Percentiles rank a stretch among this genome's conserved stretches.
Evolutionary conservation across 2,113 vertebrate genomes (phyloP).

Genomic region (Calypte anna): DNA sequence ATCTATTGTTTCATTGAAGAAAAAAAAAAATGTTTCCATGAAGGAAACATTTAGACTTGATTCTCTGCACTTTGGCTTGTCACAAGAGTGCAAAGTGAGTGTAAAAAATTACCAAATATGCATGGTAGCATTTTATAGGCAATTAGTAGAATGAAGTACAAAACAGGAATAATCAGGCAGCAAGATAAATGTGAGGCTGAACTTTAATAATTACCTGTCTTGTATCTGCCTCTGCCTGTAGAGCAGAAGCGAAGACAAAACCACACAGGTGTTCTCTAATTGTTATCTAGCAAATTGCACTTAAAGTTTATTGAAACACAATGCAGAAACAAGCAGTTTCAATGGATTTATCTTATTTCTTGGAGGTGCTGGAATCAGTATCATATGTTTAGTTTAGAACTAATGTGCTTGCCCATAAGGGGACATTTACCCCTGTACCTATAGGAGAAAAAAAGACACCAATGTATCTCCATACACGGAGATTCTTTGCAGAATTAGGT

Average conservation of each 20-base stretch:
- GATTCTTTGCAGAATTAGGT: neutral
- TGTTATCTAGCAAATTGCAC: neutral
- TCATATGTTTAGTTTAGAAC: neutral
- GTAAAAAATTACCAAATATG: neutral
- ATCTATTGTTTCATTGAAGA: too few relatives aligned
- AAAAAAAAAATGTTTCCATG: neutral
- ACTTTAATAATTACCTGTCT: neutral
- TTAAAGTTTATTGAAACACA: conserved; percentile 6
- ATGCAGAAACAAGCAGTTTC: neutral
- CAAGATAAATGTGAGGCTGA: neutral
- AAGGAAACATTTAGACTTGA: neutral
- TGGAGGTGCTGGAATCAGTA: neutral
- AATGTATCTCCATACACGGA: too few relatives aligned
- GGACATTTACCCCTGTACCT: neutral
- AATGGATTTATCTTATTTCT: neutral
- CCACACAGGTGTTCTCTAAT: neutral
- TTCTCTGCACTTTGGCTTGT: neutral
- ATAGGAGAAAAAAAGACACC: too few relatives aligned
- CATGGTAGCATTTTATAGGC: neutral
- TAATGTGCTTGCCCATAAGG: neutral
- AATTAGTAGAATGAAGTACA: neutral
- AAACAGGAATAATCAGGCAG: neutral
- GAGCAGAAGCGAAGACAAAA: neutral
- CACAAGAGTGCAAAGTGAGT: neutral
- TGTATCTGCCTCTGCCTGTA: neutral